A percentile compares a stretch with the other conserved stretches of the same genome.
Evolutionary conservation across 2,888 invertebrate species (phyloP).

Genomic region (Scelioninae gen. 1): DNA sequence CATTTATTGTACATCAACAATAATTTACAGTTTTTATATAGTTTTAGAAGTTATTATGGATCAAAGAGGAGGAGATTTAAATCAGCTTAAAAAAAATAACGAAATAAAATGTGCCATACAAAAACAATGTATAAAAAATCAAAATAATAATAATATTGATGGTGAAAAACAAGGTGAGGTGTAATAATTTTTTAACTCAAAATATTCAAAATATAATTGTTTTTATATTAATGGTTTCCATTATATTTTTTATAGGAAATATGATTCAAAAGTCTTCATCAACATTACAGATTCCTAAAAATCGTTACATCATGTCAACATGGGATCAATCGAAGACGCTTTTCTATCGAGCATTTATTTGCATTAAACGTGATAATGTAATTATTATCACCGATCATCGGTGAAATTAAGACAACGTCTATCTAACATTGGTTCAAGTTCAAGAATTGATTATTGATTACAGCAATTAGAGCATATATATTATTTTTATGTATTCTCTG

Average conservation of each 20-base stretch:
- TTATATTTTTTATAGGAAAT: neutral
- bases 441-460: slow-evolving; percentile 6
- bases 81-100: slow-evolving; percentile 70
- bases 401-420: slow-evolving; percentile 11
- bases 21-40: slow-evolving; percentile 75
- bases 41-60: slow-evolving; percentile 88
- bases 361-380: slow-evolving; percentile 84
- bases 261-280: neutral
- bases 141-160: slow-evolving; percentile 20
- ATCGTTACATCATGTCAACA: slow-evolving; percentile 45
- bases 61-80: slow-evolving; percentile 85
- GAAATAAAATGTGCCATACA: slow-evolving; percentile 51
- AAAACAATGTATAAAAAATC: slow-evolving; percentile 7
- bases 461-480: neutral
- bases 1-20: no score
- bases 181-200: neutral
- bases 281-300: neutral
- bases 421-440: slow-evolving; percentile 18
- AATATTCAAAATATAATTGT: neutral
- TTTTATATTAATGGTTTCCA: neutral
- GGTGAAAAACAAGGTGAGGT: slow-evolving; percentile 6
- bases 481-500: neutral
- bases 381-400: slow-evolving; percentile 65
- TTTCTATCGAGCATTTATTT: slow-evolving; percentile 84
- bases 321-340: slow-evolving; percentile 85